Conservation (phyloP, 2,888 invertebrate genomes). For the Oxytorus armatus region DNA sequence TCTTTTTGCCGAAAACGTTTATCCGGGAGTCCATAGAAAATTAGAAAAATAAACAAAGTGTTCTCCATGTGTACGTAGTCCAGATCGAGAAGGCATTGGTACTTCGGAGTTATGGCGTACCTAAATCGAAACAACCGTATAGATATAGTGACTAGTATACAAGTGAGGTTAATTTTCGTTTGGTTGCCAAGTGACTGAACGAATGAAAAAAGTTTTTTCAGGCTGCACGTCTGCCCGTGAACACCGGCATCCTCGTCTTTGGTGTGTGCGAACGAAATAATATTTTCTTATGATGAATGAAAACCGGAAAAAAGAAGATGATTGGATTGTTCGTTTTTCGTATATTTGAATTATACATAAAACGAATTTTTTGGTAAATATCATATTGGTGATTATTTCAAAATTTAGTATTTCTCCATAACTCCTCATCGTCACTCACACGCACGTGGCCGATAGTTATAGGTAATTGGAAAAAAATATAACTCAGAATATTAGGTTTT, state of each 20-base stretch:
- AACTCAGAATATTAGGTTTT: too few relatives aligned
- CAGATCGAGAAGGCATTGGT: background rate
- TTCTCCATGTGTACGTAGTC: conserved; percentile 35
- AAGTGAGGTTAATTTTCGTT: too few relatives aligned
- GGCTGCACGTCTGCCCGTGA: conserved; percentile 21
- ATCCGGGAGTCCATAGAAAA: conserved; percentile 46
- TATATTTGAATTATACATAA: too few relatives aligned
- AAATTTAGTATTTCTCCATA: too few relatives aligned
- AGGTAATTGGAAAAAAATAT: too few relatives aligned
- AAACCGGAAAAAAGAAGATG: background rate
- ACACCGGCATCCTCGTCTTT: conserved; percentile 9
- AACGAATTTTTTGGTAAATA: too few relatives aligned
- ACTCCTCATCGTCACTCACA: too few relatives aligned
- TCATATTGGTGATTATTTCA: too few relatives aligned
- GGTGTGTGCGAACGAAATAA: background rate
- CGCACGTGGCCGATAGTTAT: too few relatives aligned
- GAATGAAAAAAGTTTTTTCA: conserved; percentile 59
- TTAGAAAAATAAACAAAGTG: conserved; percentile 64
- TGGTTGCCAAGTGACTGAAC: conserved; percentile 46
- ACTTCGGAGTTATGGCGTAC: too few relatives aligned
- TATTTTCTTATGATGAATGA: background rate
- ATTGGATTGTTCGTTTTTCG: background rate
- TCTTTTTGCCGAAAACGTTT: conserved; percentile 29
- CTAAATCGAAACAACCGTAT: too few relatives aligned
- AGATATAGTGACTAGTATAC: too few relatives aligned